Base-by-base conservation (phyloP, 2,113 vertebrate genomes). In the Scortum barcoo region DNA sequence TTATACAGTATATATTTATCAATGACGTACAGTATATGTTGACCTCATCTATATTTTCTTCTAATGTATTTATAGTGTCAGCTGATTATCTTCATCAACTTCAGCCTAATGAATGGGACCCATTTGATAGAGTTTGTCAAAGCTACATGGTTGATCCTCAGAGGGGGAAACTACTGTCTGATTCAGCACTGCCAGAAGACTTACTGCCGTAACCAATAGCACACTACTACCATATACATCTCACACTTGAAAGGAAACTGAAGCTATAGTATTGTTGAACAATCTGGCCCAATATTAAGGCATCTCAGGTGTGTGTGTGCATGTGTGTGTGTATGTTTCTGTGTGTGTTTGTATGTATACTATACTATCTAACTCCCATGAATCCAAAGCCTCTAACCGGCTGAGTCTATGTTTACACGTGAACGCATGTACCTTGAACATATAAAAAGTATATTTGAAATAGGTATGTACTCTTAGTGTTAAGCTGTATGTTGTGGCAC, bases 391-490 rank as follows among this genome's bases (percentile, higher is more conserved):
- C 90, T 89, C 62, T 72, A 46, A 87, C 58, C 33, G 86, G 86
- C 89, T 88, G 83, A 88, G 90, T 91, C 88, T 82, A 89, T 93
- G 92, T 94, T 93, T 94, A 93, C 93, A 93, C 58, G 33, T 84
- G 75, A 86, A 82, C 14, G 77, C 90, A 90, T 88, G 87, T 86
- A 90, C 75, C 53, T 88, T 88, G 71, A 81, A 87, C 60, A 80
- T 71, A 69, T 74, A 60, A 61, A 46, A 87, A 81, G 69, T 36
- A 67, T 76, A 83, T 68, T 73, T 86, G 57, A 81, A 80, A 87
- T 76, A 57, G 83, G 51, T 88, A 60, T 82, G 76, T 89, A 56
- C 40, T 81, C 61, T 75, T 14, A 58, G 76, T 84, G 68, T 89
- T 66, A 33, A 60, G 26, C 60, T 84, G n/a, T 84, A 54, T 76